Base-by-base conservation (phyloP, 2,888 invertebrate species). In the Carcina quercana region DNA sequence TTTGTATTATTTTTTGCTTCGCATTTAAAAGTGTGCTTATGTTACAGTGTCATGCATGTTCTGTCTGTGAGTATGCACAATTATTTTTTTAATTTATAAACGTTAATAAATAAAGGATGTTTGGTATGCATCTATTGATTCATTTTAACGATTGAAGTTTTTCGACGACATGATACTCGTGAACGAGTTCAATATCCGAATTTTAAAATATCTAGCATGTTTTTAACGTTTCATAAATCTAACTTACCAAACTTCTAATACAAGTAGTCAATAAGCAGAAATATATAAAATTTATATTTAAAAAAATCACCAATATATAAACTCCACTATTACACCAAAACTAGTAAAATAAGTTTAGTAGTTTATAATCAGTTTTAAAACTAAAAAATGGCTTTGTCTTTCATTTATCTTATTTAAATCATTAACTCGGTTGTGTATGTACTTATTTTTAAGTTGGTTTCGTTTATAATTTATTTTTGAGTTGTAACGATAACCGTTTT, bases 381-480 rank as follows among this genome's bases (percentile, higher is more conserved):
- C 42, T 49, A 20, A 45, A 53, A 50, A 54, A 52, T 48, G 50
- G 61, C 63, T 66, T 64, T 63, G n/a, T n/a, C n/a, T 60, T 55
- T 46, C 50, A 57, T 54, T 59, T 68, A 59, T 55, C 64, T 61
- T 62, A 33, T 49, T 49, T 20, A 7, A n/a, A 50, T 59, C 56
- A 53, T 69, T 72, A 64, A 69, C 71, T 79, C 74, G 80, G 79
- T 83, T 83, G 78, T 82, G 83, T 84, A 74, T 82, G 82, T 87
- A 87, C 86, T 86, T 86, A 86, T 86, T 82, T n/a, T 84, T 75
- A 74, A 71, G 67, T 72, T 70, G 60, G 58, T 69, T 71, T 68
- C 60, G 47, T 34, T 45, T 41, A 51, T 61, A 53, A 67, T 68
- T 72, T 65, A 59, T 70, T 63, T 59, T 68, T 66, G 53, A 59